Evolutionary conservation across 2,113 vertebrate species (phyloP), one percentile per base, ranked within the genome.

Genomic region (Calypte anna): DNA sequence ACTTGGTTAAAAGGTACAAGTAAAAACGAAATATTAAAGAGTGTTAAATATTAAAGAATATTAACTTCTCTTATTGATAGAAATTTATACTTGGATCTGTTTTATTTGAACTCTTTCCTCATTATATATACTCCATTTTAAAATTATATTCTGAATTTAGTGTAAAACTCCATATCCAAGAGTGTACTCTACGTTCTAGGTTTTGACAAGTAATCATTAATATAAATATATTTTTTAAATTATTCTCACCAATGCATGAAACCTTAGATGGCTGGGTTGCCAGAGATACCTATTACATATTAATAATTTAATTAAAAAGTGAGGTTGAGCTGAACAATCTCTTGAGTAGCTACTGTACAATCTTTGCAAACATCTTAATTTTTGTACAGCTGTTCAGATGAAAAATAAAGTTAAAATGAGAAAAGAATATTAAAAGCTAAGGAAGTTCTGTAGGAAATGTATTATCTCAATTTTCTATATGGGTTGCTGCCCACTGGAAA

Each of bases 191-290:
- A 94, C 46, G 83, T 89, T 87, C 95, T 70, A 73, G 73, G 93
- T 90, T 97, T 96, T 97, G 91, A 97, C 88, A 97, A 79, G 86
- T 63, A 95, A 97, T 89, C 54, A 94, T 90, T 91, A 88, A 95
- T 96, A 91, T 96, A 94, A 97, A 94, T 93, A 79, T 79, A 95
- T 95, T 96, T 97, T 92, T 8, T 25, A 84, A 96, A 95, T 77
- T 82, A 94, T 58, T 46, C 88, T 78, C 78, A 79, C 57, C 79
- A 77, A 86, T 91, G 90, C 54, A 94, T 87, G 82, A 59, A 91
- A 94, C 61, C 69, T 84, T 88, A 97, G 91, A 92, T 96, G 83
- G 93, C 12, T 81, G 69, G 14, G 58, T 89, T 91, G 88, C 93
- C 95, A 97, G 93, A 96, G 97, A 97, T 93, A 96, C 68, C 93